Conservation (phyloP, 1,140 invertebrate species). For the Heliconius himera region DNA sequence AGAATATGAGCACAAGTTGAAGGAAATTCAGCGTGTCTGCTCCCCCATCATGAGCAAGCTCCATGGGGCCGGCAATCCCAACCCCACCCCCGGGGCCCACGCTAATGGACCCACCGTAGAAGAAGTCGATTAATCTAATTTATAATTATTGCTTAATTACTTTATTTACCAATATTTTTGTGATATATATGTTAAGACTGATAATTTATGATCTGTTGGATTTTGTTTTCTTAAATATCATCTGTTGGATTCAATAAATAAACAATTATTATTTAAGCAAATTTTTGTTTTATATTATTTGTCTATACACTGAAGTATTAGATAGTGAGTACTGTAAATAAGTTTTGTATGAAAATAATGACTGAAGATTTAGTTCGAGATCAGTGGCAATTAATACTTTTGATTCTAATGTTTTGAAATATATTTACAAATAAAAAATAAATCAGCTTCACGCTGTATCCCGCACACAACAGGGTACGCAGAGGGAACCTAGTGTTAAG, state of each 20-base stretch:
- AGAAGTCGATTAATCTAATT: conserved; percentile 49
- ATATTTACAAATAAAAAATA: too few species aligned
- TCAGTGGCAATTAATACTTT: too few species aligned
- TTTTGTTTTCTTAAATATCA: conserved; percentile 29
- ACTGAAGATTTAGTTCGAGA: too few species aligned
- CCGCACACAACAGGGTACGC: too few species aligned
- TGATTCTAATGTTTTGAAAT: too few species aligned
- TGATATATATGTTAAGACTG: conserved; percentile 54
- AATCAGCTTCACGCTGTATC: too few species aligned
- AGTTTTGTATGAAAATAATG: too few species aligned
- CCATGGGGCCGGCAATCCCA: conserved; percentile 76
- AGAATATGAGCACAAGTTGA: conserved; percentile 84
- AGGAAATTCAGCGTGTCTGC: conserved; percentile 87
- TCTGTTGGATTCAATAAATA: conserved; percentile 35
- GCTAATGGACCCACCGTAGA: conserved; percentile 51
- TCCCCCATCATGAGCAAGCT: conserved; percentile 89
- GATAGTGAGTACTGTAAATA: too few species aligned
- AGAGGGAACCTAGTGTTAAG: too few species aligned
- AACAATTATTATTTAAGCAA: neutral
- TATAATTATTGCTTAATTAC: neutral
- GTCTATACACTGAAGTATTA: too few species aligned
- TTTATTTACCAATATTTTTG: conserved; percentile 31
- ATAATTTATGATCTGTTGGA: conserved; percentile 44
- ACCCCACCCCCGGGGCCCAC: conserved; percentile 35
- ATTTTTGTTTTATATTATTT: neutral